Evolutionary conservation across 2,113 vertebrate genomes (phyloP).

Genomic region (Mystacornis crossleyi): DNA sequence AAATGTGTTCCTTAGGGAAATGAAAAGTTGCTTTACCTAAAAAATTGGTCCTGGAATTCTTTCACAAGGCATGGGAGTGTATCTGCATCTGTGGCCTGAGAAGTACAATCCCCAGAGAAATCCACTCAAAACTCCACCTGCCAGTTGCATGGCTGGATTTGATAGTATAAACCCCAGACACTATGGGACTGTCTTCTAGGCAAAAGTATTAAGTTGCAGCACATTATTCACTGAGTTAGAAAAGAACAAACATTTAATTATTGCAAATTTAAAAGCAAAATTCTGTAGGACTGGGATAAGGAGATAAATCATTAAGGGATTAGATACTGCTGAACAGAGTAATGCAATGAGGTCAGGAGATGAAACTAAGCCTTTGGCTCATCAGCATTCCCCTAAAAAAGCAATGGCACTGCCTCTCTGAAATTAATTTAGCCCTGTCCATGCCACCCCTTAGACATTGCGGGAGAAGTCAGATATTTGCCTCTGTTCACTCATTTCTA

Average conservation of each 20-base stretch:
- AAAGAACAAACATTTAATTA: slow-evolving; percentile 66
- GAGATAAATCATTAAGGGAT: slow-evolving; percentile 34
- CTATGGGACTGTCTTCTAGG: background rate
- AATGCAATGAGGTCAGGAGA: slow-evolving; percentile 7
- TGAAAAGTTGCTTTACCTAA: background rate
- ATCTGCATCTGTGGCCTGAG: background rate
- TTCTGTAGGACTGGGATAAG: slow-evolving; percentile 10
- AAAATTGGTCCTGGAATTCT: background rate
- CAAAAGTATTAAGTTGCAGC: slow-evolving; percentile 15
- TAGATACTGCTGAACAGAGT: slow-evolving; percentile 21
- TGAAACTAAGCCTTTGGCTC: slow-evolving; percentile 28
- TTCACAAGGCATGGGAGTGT: background rate
- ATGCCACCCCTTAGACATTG: background rate
- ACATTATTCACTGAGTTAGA: slow-evolving; percentile 46
- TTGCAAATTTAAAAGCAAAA: slow-evolving; percentile 64
- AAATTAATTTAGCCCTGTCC: background rate
- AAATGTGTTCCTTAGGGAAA: background rate
- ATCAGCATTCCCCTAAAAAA: background rate
- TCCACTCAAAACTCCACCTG: background rate
- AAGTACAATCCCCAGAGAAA: background rate
- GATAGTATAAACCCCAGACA: background rate
- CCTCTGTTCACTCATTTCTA: background rate
- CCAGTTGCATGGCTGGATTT: background rate
- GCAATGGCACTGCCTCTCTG: background rate
- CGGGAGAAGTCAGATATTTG: background rate